Conservation (phyloP, 2,888 invertebrate genomes). For the Odontocerum albicorne region DNA sequence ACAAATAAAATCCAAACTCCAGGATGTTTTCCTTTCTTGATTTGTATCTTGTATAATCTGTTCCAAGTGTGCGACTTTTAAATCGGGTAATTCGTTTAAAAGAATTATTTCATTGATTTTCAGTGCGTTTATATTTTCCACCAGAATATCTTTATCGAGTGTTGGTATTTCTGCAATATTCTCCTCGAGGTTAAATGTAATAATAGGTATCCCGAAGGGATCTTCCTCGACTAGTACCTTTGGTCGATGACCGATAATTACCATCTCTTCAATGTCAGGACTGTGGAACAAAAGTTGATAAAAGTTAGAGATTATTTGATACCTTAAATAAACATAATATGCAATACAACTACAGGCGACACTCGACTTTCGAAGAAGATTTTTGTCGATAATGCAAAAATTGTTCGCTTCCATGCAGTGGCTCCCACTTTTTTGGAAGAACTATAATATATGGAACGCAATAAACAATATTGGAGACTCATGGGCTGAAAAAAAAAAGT, state of each 20-base stretch:
- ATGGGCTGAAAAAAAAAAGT: too few species aligned
- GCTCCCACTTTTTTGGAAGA: too few species aligned
- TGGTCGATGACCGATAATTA: conserved; percentile 12
- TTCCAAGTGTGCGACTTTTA: not conserved
- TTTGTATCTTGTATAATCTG: conserved; percentile 5
- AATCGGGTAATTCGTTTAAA: conserved; percentile 5
- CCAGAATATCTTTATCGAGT: not conserved
- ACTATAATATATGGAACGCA: too few species aligned
- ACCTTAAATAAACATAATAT: not conserved
- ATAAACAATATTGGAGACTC: too few species aligned
- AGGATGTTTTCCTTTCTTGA: not conserved
- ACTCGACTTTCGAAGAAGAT: not conserved
- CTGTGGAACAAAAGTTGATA: conserved; percentile 2
- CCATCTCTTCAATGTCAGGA: conserved; percentile 12
- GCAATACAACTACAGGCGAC: not conserved
- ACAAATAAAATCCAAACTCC: conserved; percentile 9
- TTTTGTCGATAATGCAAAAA: too few species aligned
- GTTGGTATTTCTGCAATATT: not conserved
- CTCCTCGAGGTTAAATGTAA: conserved; percentile 5
- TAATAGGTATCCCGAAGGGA: not conserved
- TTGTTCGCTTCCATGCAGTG: too few species aligned
- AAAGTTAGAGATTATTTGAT: not conserved
- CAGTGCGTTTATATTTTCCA: conserved; percentile 5
- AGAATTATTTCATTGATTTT: conserved; percentile 17
- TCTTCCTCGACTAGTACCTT: conserved; percentile 1